Evolutionary conservation across 2,888 invertebrate genomes (phyloP), one percentile per base, ranked within the genome.

Genomic region (Drosophila prolongata): DNA sequence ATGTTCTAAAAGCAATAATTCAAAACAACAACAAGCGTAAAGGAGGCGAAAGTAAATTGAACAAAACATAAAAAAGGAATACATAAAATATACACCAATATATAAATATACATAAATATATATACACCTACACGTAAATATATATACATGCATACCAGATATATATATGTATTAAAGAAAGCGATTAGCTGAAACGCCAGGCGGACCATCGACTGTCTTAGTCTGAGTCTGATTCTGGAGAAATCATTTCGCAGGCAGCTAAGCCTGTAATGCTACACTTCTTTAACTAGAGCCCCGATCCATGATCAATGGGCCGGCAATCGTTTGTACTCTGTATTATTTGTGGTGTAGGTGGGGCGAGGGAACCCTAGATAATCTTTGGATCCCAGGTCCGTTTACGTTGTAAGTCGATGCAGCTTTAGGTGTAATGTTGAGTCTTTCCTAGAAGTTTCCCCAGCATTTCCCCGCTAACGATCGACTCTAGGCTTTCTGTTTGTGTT

Each of bases 1-100:
- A 91, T 87, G 89, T 91, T 91, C 91, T 91, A 91, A 91, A 91
- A 91, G 91, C 91, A 91, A 91, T 91, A 91, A 90, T 88, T 86
- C 77, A 87, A 89, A 90, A 90, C 83, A 90, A 88, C 88, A 61
- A 65, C 56, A 53, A 62, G 73, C 44, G 47, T 56, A 65, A 8
- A n/a, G 40, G 19, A 55, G 16, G 40, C 56, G 14, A 42, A 77
- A 62, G 59, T 53, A 52, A 49, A 42, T 76, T 66, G 49, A 75
- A 67, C 27, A 76, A 70, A 53, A 60, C 56, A 52, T 56, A 58
- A 64, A 60, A 71, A 67, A 68, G 73, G 68, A 80, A 86, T 88
- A 89, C 76, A 79, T 75, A 75, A 82, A 89, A 84, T 78, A 84
- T 79, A 87, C 80, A 90, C 83, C 80, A 86, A 88, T 84, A 88